Base-by-base conservation (phyloP, 2,113 vertebrate species). In the Notothenia coriiceps region DNA sequence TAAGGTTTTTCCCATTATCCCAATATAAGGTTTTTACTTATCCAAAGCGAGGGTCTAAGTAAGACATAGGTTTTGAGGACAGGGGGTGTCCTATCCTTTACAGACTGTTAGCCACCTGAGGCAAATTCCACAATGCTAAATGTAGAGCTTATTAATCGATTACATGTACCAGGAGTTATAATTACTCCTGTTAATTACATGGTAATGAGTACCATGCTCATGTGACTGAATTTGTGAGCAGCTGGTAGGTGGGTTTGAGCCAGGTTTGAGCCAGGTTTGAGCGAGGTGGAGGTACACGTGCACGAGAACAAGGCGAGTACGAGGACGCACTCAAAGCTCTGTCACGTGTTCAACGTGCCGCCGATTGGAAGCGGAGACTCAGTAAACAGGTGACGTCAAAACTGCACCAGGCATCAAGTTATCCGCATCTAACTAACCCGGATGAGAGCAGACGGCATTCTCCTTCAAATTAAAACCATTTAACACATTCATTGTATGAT, bases 361-460 rank as follows among this genome's bases (percentile, higher is more conserved):
- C 76, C 63, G 25, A 71, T 63, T 78, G 70, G 82, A 84, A 83
- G 7, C 35, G 29, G 29, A 40, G 35, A 40, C 35, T 7, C 92
- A 83, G 93, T 93, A 93, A 94, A 95, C 91, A 92, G 74, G 60
- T 80, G 74, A 91, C 92, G 89, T 91, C 88, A 90, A 17, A 78
- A 22, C 11, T 10, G 1, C 17, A 33, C 74, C 56, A 89, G 86
- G 74, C 17, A 33, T 76, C 56, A 89, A 88, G 74, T 75, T 33
- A 29, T 22, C 2, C 14, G 10, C 40, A 65, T 29, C 7, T 1
- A 10, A 2, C 11, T 0, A 40, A 25, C 13, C 60, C 74, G 71
- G 74, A 87, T 17, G 9, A 0, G n/a, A 13, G 5, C 6, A 0
- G 0, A 10, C 1, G 3, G 18, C 4, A 14, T 0, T 0, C 8